These are phyloP conservation scores for Drosophila merina DNA, from an alignment of 2,888 invertebrate species.

Conservation along the genomic window DNA sequence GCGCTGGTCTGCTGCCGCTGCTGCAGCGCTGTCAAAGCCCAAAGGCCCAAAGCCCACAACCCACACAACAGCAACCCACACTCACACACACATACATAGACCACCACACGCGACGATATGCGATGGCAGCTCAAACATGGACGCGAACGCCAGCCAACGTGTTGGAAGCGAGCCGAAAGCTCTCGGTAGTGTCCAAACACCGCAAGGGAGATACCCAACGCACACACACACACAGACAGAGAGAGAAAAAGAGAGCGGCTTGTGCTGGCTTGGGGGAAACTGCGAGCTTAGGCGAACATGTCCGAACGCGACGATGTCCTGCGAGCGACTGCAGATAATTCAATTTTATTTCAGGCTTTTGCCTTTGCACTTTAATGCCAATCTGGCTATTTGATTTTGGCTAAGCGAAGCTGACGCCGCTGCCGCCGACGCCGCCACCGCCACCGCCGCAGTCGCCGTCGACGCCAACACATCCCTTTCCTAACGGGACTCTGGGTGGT, in stretches of 20 bases:
- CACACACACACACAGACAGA: conserved; percentile 3
- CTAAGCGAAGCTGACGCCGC: conserved; percentile 58
- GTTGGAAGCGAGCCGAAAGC: conserved; percentile 38
- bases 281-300: conserved; percentile 45
- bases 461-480: conserved; percentile 57
- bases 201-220: no score
- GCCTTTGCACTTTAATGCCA: conserved; percentile 81
- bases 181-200: conserved; percentile 1
- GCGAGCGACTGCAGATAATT: conserved; percentile 79
- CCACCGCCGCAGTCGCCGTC: neutral
- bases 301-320: conserved; percentile 78
- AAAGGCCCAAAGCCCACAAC: conserved; percentile 12
- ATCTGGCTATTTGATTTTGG: conserved; percentile 82
- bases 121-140: neutral
- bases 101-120: conserved; percentile 6
- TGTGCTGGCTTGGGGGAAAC: conserved; percentile 25
- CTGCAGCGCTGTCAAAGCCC: conserved; percentile 34
- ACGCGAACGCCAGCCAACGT: conserved; percentile 26
- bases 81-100: conserved; percentile 3
- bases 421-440: conserved; percentile 7
- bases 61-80: conserved; percentile 21
- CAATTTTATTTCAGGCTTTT: conserved; percentile 82
- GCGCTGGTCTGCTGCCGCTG: conserved; percentile 31
- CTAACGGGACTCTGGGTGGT: conserved; percentile 24
- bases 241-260: conserved; percentile 42